Base-by-base conservation (phyloP, 2,888 invertebrate species). In the Leptura quadrifasciata region DNA sequence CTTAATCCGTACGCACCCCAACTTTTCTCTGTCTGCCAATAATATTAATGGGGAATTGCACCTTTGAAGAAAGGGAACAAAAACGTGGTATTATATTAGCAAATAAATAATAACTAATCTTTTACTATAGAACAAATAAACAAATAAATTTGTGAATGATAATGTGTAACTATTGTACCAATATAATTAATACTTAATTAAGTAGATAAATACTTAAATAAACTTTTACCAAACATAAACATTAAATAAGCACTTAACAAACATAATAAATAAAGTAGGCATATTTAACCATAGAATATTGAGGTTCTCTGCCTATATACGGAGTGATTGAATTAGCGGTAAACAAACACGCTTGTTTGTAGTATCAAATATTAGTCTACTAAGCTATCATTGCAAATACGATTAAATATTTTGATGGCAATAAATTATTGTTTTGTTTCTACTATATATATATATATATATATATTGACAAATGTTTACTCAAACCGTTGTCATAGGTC, bases 311-410 rank as follows among this genome's bases (percentile, higher is more conserved):
- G 71, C 57, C 65, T 76, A 83, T 84, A 85, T 86, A 86, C 85
- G 81, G 85, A 84, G 85, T 86, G 86, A 86, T 86, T 85, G 85
- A 81, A 84, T 83, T 85, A 82, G 83, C 80, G 81, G 85, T 81
- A 81, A 84, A 84, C 84, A 86, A 85, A 86, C 84, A 85, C 76
- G 77, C 76, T 74, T 84, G 86, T 85, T 84, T 85, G 85, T 83
- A 80, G 79, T 84, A 85, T 85, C 86, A 86, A 87, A 87, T 87
- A 87, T 86, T 86, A 84, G 85, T 82, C 82, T 83, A 85, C 85
- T 84, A 85, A 85, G 84, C 86, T 86, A 86, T 85, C 85, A 82
- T 81, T 79, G 84, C 82, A 84, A 86, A 85, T 83, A 81, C 81
- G 82, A 84, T 85, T 85, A 83, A 82, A 84, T 84, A 84, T 83